Conservation (phyloP, 1,140 invertebrate genomes). For the Agrilus planipennis region DNA sequence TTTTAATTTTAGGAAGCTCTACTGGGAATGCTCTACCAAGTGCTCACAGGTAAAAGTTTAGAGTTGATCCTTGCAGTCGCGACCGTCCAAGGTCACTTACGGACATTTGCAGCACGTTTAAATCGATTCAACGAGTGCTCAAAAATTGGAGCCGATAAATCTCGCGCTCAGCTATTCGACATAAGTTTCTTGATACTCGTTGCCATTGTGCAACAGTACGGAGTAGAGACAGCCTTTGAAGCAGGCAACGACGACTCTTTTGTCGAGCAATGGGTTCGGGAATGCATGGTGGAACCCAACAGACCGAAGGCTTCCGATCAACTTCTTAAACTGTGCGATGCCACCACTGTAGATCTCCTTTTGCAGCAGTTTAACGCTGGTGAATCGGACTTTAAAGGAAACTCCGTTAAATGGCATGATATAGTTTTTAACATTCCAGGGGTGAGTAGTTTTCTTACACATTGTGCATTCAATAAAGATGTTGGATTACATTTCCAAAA, state of each 20-base stretch:
- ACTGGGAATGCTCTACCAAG: constrained; percentile 51
- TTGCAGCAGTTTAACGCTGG: constrained; percentile 64
- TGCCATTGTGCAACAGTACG: constrained; percentile 85
- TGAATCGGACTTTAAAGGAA: constrained; percentile 56
- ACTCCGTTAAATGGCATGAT: constrained; percentile 69
- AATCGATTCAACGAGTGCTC: constrained; percentile 90
- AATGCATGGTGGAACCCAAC: constrained; percentile 79
- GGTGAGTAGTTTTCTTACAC: too few relatives aligned
- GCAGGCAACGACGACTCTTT: constrained; percentile 50
- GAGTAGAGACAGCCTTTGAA: constrained; percentile 56
- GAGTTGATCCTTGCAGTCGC: constrained; percentile 83
- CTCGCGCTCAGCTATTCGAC: constrained; percentile 78
- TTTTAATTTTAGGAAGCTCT: too few relatives aligned
- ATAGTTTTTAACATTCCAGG: constrained; percentile 72
- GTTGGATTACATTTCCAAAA: too few relatives aligned
- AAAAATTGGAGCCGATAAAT: constrained; percentile 52
- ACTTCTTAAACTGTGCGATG: constrained; percentile 66
- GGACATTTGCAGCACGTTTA: constrained; percentile 74
- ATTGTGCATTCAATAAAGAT: too few relatives aligned
- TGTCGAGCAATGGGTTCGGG: constrained; percentile 85
- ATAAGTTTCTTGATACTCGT: constrained; percentile 88
- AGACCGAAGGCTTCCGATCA: constrained; percentile 76
- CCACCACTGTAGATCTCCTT: constrained; percentile 66
- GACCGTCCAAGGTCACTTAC: constrained; percentile 77
- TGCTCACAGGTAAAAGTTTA: constrained; percentile 66